Conservation (phyloP, 2,797 vertebrate genomes). For the Pseudochirops cupreus region DNA sequence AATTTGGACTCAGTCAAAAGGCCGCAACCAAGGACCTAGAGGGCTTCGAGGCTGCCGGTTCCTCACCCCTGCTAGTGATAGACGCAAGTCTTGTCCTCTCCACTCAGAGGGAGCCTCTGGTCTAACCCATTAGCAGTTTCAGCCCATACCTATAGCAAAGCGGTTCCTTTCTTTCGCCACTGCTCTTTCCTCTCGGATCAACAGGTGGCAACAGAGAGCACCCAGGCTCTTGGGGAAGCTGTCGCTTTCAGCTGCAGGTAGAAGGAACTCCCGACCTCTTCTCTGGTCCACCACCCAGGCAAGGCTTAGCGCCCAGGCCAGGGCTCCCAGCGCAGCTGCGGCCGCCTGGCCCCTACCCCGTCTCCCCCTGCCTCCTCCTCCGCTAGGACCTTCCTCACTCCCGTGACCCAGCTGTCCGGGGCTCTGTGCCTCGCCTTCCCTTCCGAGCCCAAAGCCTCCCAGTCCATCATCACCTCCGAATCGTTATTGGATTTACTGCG, state of each 20-base stretch:
- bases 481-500: not conserved
- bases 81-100: not conserved
- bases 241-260: not conserved
- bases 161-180: not conserved
- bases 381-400: not conserved
- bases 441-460: not conserved
- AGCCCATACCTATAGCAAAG: too few relatives aligned
- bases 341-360: not conserved
- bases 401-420: fast-evolving
- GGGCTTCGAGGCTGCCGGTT: too few relatives aligned
- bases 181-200: not conserved
- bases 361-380: not conserved
- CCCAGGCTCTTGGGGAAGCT: not conserved
- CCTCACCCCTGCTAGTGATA: not conserved
- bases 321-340: not conserved
- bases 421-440: not conserved
- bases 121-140: not conserved
- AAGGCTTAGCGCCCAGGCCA: not conserved
- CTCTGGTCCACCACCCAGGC: too few relatives aligned
- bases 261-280: too few relatives aligned
- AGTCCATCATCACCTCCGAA: not conserved
- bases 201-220: not conserved
- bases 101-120: not conserved
- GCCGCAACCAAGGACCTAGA: too few relatives aligned
- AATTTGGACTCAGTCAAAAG: too few relatives aligned